Conservation (phyloP, 1,140 invertebrate species). For the Drosophila albomicans region DNA sequence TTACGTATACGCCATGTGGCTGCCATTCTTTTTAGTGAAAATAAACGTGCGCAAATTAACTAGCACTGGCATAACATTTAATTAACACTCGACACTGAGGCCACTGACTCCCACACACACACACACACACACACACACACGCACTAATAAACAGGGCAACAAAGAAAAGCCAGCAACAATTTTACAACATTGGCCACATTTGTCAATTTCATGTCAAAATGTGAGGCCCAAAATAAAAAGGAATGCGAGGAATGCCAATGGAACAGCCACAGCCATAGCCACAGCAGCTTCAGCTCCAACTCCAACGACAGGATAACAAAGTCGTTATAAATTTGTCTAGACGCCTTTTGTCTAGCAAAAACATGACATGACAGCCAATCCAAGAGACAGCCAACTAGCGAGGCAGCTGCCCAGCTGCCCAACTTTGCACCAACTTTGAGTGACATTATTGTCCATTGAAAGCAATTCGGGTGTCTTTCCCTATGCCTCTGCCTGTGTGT, state of each 20-base stretch:
- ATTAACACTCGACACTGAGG: slow-evolving; percentile 66
- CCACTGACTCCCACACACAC: slow-evolving; percentile 30
- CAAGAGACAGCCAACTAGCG: not conserved
- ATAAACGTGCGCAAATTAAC: slow-evolving; percentile 66
- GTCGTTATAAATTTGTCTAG: slow-evolving; percentile 79
- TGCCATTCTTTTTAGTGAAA: slow-evolving; percentile 40
- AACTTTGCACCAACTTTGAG: slow-evolving; percentile 22
- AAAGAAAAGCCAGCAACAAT: slow-evolving; percentile 8
- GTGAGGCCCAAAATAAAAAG: slow-evolving; percentile 50
- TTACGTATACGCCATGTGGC: slow-evolving; percentile 76
- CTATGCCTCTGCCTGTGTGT: not conserved
- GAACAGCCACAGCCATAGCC: slow-evolving; percentile 25
- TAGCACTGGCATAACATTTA: slow-evolving; percentile 60
- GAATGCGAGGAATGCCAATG: slow-evolving; percentile 53
- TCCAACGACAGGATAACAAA: slow-evolving; percentile 32
- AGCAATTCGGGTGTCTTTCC: slow-evolving; percentile 41
- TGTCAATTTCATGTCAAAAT: slow-evolving; percentile 75
- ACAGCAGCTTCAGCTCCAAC: not conserved
- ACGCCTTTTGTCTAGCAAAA: slow-evolving; percentile 67
- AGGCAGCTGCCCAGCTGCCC: not conserved
- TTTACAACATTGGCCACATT: slow-evolving; percentile 48
- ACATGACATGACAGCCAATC: slow-evolving; percentile 40
- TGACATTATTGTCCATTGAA: slow-evolving; percentile 57
- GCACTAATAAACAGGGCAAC: not conserved
- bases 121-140: slow-evolving; percentile 22